These are phyloP conservation scores for Acrocephalus scirpaceus DNA, from an alignment of 2,797 vertebrate species.

Conservation along the genomic window DNA sequence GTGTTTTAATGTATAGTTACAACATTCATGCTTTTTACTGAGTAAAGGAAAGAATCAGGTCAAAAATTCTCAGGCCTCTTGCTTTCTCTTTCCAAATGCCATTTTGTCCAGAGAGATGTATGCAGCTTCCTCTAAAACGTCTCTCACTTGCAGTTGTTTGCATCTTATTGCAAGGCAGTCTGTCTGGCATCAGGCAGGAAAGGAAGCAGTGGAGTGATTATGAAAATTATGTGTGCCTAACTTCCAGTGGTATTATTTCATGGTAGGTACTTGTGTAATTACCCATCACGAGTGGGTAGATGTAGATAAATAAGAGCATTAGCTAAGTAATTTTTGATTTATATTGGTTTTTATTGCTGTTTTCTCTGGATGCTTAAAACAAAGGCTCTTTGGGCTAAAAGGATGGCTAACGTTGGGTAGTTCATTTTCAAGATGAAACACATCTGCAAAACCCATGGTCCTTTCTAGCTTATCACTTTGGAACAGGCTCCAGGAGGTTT, in stretches of 20 bases:
- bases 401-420: background rate
- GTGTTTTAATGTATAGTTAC: background rate
- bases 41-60: background rate
- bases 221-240: background rate
- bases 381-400: constrained; percentile 17
- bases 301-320: constrained; percentile 44
- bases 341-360: background rate
- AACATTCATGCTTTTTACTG: background rate
- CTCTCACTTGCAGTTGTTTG: background rate
- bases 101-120: background rate
- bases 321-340: constrained; percentile 21
- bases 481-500: background rate
- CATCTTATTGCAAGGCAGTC: background rate
- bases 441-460: background rate
- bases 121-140: background rate
- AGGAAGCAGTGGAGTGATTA: background rate
- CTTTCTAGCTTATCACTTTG: background rate
- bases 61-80: background rate
- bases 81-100: background rate
- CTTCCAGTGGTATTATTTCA: constrained; percentile 33
- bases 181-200: background rate
- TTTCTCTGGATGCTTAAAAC: background rate
- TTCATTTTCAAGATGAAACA: background rate
- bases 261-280: constrained; percentile 43
- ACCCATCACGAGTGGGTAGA: background rate